Evolutionary conservation across 2,113 vertebrate genomes (phyloP).

Genomic region (Tretioscincus oriximinensis): DNA sequence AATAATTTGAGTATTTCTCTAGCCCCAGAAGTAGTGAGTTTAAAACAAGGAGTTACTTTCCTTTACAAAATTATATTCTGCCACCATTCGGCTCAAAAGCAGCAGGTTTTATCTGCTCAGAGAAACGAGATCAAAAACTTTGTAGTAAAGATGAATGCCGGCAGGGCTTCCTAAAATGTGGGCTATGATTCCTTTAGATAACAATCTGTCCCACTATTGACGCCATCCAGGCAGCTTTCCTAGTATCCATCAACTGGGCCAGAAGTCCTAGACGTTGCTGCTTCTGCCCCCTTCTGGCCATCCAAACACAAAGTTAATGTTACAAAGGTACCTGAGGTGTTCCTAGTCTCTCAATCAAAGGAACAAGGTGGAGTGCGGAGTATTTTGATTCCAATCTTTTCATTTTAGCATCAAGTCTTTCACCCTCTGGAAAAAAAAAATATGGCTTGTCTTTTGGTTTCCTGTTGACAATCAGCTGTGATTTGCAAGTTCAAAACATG

Average conservation of each 20-base stretch:
- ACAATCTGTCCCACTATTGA: neutral
- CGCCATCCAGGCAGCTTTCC: neutral
- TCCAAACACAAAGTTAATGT: neutral
- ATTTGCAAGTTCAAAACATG: too few species aligned
- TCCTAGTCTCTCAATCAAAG: conserved; percentile 85
- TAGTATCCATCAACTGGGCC: neutral
- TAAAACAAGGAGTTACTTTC: neutral
- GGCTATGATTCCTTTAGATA: neutral
- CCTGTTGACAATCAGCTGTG: too few species aligned
- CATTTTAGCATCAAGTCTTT: conserved; percentile 90
- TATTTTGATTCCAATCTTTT: conserved; percentile 88
- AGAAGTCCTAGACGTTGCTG: fast-evolving
- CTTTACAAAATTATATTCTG: neutral
- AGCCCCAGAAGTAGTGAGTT: neutral
- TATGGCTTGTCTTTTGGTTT: neutral
- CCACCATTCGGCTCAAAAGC: conserved; percentile 4
- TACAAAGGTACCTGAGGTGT: conserved; percentile 81
- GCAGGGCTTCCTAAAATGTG: conserved; percentile 5
- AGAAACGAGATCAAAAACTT: neutral
- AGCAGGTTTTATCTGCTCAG: conserved; percentile 7
- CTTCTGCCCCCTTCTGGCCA: neutral
- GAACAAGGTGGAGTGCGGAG: conserved; percentile 83
- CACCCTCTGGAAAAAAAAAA: conserved; percentile 75
- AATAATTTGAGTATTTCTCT: neutral
- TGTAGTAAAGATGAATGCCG: neutral